Evolutionary conservation across 2,797 vertebrate genomes (phyloP).

Genomic region (Lerista edwardsae): DNA sequence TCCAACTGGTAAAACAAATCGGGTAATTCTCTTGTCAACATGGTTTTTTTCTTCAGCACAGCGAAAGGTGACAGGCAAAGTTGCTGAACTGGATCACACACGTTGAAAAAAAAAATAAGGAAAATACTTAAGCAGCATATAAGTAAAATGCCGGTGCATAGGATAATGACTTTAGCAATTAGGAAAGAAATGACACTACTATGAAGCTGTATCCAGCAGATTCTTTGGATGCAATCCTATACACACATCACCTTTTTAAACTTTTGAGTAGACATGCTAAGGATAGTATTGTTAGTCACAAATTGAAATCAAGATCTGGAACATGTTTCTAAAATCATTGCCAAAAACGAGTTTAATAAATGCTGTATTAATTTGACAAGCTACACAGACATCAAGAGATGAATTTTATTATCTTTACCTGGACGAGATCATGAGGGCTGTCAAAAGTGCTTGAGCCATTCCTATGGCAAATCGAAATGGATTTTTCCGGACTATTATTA

Average conservation of each 20-base stretch:
- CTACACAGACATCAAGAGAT: conserved; percentile 14
- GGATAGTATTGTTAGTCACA: neutral
- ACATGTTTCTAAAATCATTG: conserved; percentile 33
- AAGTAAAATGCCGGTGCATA: neutral
- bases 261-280: too few relatives aligned
- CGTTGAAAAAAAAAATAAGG: conserved; percentile 36
- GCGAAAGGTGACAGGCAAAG: conserved; percentile 94
- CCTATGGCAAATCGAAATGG: conserved; percentile 91
- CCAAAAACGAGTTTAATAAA: neutral
- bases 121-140: conserved; percentile 1
- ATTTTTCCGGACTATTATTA: conserved; percentile 92
- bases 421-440: conserved; percentile 98
- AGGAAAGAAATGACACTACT: neutral
- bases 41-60: conserved; percentile 94
- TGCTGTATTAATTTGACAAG: neutral
- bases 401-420: conserved; percentile 80
- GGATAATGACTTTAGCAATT: neutral
- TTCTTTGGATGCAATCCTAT: too few relatives aligned
- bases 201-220: neutral
- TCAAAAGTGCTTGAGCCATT: conserved; percentile 96
- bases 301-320: conserved; percentile 4
- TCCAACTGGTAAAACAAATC: conserved; percentile 94
- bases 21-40: conserved; percentile 95
- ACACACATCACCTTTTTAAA: too few relatives aligned
- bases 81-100: conserved; percentile 86